Evolutionary conservation across 2,797 vertebrate genomes (phyloP), one percentile per base, ranked within the genome.

Genomic region (Cossypha polioptera): DNA sequence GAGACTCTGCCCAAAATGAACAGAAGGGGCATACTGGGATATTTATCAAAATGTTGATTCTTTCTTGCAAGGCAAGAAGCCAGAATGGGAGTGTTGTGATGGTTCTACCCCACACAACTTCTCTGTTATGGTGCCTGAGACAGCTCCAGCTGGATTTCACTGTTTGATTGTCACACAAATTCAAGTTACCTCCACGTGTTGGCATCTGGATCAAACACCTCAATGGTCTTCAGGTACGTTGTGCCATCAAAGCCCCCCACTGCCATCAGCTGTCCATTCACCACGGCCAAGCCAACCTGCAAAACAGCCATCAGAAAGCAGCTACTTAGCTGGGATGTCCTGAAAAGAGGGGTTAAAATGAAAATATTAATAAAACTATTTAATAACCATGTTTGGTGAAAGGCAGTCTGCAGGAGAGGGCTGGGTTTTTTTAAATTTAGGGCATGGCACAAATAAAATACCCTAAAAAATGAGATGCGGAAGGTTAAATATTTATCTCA

Each of bases 161-260:
- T 43, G 18, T 18, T 35, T 7, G 36, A 31, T 1, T 35, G 13
- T 24, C 35, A 33, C 45, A 85, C 28, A 45, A 76, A 53, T 7
- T 63, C 48, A 71, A 96, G 40, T 97, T 98, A 99, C 99, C 99
- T 99, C 99, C 99, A 99, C 0, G 99, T 99, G 96, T 99, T 99
- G 72, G 99, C 99, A 86, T 99, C 99, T 16, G 99, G 99, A 95
- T 99, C 99, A 69, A 99, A 99, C 50, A 99, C 99, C 97, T 99
- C 99, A 97, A 99, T 99, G 33, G 99, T 99, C 98, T 99, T 99
- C 94, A 99, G 98, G 97, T 99, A 99, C 0, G 99, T 99, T 19
- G 99, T 99, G 58, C 99, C 99, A 95, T 99, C 99, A 97, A 99
- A 99, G 26, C 99, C 99, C 73, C 99, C 99, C 7, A 99, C 99